Evolutionary conservation across 2,113 vertebrate species (phyloP), one percentile per base, ranked within the genome.

Genomic region (Daboia siamensis): DNA sequence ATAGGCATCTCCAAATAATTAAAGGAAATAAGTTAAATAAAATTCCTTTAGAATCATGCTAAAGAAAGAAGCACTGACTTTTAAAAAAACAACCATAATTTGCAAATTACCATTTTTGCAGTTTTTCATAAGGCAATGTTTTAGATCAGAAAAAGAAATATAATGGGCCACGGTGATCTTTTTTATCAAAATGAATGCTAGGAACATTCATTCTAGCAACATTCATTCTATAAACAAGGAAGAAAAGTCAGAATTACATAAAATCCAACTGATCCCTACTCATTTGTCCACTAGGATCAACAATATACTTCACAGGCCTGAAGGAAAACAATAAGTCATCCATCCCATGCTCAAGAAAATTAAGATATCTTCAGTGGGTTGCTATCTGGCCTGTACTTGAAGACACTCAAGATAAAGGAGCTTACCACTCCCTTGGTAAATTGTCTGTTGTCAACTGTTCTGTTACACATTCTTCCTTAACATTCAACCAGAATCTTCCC

Each of bases 71-170:
- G 46, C 0, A 46, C 39, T 24, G 54, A 11, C 54, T 12, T 44
- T 91, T 91, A 8, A 80, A 4, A 94, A 94, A 92, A 3, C 33
- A 1, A 92, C 55, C 80, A 93, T 69, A 10, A 86, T 33, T 5
- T 5, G 55, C 3, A 88, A 91, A 56, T 56, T 24, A 93, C 56
- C 61, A 57, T 59, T 6, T n/a, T 57, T 15, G 10, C 0, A 23
- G 29, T 55, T 93, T 11, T 55, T 92, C 5, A 29, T 26, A 85
- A 23, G 91, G 17, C 74, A 39, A 17, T 39, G 11, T 29, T 29
- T 13, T 48, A 23, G 3, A 56, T 86, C 85, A 46, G 9, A 4
- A 51, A 51, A 86, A 48, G 15, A 86, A 51, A 51, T 29, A 86
- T n/a, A 48, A 89, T 26, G 33, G 33, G 33, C 44, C 15, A 9